Conservation (phyloP, 2,888 invertebrate species). For the Lymantria monacha region DNA sequence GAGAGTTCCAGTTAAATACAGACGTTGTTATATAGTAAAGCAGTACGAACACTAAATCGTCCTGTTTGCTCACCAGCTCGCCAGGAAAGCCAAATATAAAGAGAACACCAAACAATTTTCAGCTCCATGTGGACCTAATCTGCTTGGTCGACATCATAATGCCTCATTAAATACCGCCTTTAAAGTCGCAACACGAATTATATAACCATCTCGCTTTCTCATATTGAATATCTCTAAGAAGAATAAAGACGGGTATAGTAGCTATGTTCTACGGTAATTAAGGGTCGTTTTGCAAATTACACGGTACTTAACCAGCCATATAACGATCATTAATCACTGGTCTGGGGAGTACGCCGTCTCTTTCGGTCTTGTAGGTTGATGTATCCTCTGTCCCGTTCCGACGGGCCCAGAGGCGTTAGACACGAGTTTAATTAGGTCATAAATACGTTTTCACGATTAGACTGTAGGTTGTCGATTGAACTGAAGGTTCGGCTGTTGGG, state of each 20-base stretch:
- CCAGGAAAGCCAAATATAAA: conserved; percentile 74
- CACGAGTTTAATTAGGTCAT: conserved; percentile 81
- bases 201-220: conserved; percentile 51
- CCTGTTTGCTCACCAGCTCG: conserved; percentile 41
- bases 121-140: conserved; percentile 77
- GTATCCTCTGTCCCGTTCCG: conserved; percentile 44
- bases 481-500: conserved; percentile 44
- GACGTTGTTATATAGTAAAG: conserved; percentile 30
- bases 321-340: conserved; percentile 85
- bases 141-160: conserved; percentile 77
- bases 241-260: conserved; percentile 71
- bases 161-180: conserved; percentile 79
- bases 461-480: conserved; percentile 50
- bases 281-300: conserved; percentile 90
- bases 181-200: conserved; percentile 60
- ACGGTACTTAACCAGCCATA: conserved; percentile 88
- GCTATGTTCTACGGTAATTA: conserved; percentile 82
- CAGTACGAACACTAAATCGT: conserved; percentile 52
- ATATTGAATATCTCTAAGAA: conserved; percentile 23
- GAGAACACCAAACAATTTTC: conserved; percentile 69
- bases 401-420: conserved; percentile 54
- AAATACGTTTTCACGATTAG: conserved; percentile 81
- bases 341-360: conserved; percentile 53
- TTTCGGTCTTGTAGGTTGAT: conserved; percentile 36
- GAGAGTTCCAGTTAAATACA: conserved; percentile 32